Evolutionary conservation across 2,113 vertebrate genomes (phyloP).

Genomic region (Nothocercus nigrocapillus): DNA sequence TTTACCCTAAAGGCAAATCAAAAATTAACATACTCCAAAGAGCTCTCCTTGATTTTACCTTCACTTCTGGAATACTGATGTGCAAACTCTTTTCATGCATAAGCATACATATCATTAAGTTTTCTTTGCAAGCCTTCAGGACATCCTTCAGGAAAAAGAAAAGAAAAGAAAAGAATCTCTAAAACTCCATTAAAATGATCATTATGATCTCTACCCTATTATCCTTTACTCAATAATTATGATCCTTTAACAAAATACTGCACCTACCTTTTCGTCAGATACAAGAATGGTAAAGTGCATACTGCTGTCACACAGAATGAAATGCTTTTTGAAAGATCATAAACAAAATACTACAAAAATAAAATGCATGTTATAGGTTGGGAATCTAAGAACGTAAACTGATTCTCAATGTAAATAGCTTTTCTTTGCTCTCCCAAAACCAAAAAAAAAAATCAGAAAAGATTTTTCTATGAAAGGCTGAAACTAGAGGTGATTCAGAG

Average conservation of each 20-base stretch:
- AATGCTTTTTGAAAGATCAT: background rate
- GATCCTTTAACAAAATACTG: background rate
- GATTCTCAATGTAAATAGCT: background rate
- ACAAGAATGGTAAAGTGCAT: accelerated
- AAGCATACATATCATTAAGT: background rate
- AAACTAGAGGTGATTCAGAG: background rate
- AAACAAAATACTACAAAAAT: background rate
- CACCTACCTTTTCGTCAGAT: background rate
- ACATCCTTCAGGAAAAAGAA: background rate
- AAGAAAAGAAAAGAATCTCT: background rate
- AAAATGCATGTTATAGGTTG: background rate
- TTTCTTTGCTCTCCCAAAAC: background rate
- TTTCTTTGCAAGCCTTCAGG: background rate
- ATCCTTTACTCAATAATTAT: conserved; percentile 9
- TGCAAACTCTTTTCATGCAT: background rate
- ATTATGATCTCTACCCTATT: background rate
- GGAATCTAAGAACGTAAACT: background rate
- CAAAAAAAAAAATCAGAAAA: background rate
- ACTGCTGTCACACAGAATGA: background rate
- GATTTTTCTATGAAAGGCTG: background rate
- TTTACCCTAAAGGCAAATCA: background rate
- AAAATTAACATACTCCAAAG: conserved; percentile 4
- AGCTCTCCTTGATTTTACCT: background rate
- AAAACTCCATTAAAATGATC: background rate
- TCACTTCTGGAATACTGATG: conserved; percentile 4